Percentiles rank a stretch among this genome's conserved stretches.
phyloP scores from a whole-genome alignment of 1,140 invertebrate genomes.

The Heliconius hewitsoni region DNA sequence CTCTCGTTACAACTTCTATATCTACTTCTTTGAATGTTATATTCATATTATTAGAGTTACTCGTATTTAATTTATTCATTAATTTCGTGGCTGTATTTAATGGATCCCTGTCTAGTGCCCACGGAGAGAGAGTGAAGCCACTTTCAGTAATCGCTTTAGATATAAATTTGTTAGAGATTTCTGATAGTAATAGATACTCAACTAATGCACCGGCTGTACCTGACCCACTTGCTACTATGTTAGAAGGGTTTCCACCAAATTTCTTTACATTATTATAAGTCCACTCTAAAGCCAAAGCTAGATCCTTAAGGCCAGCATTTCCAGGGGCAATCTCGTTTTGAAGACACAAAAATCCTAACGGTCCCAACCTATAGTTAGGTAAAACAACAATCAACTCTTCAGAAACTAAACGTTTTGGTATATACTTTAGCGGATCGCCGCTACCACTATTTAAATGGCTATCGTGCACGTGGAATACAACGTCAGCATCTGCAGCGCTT shows the following conservation, averaged over 20 bases:
- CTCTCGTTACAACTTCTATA: slow-evolving; percentile 44
- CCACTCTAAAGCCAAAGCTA: slow-evolving; percentile 86
- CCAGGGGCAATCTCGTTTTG: slow-evolving; percentile 71
- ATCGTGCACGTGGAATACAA: slow-evolving; percentile 66
- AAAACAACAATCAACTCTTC: slow-evolving; percentile 60
- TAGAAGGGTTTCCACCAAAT: slow-evolving; percentile 86
- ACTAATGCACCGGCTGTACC: slow-evolving; percentile 54
- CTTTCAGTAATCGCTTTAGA: slow-evolving; percentile 65
- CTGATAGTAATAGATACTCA: slow-evolving; percentile 55
- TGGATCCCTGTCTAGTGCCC: slow-evolving; percentile 64
- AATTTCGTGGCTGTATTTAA: slow-evolving; percentile 37
- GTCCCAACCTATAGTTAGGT: slow-evolving; percentile 67
- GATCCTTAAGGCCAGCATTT: slow-evolving; percentile 86
- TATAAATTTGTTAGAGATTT: slow-evolving; percentile 49
- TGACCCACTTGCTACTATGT: slow-evolving; percentile 61
- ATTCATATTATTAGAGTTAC: slow-evolving; percentile 17
- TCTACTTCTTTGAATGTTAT: slow-evolving; percentile 24
- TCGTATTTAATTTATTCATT: slow-evolving; percentile 27
- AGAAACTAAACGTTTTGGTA: slow-evolving; percentile 52
- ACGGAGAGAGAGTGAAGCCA: slow-evolving; percentile 58
- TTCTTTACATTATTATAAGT: slow-evolving; percentile 83
- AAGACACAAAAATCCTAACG: slow-evolving; percentile 65
- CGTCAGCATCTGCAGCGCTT: slow-evolving; percentile 41
- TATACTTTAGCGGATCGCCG: slow-evolving; percentile 53
- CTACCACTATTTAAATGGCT: slow-evolving; percentile 54